A percentile compares a stretch with the other conserved stretches of the same genome.
Conservation (phyloP, 2,888 invertebrate species). For the Parnassius smintheus region DNA sequence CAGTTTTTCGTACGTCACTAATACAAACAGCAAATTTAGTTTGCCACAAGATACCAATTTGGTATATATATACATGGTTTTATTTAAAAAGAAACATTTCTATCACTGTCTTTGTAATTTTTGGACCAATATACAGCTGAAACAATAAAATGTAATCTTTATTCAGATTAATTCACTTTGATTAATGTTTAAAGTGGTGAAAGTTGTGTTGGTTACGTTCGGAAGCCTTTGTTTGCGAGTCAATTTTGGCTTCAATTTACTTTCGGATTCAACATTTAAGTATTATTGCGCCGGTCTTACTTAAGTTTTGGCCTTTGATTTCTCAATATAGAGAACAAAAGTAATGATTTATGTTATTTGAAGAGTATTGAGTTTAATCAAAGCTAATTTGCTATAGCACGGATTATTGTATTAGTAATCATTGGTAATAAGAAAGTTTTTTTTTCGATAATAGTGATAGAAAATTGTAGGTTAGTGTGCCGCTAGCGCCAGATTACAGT, state of each 20-base stretch:
- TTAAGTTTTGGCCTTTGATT: slow-evolving; percentile 16
- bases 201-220: slow-evolving; percentile 40
- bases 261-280: slow-evolving; percentile 47
- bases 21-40: too few species aligned
- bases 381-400: slow-evolving; percentile 12
- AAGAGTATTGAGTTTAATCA: background rate
- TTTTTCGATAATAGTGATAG: slow-evolving; percentile 34
- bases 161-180: slow-evolving; percentile 65
- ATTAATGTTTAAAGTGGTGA: slow-evolving; percentile 64
- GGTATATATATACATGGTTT: too few species aligned
- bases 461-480: slow-evolving; percentile 44
- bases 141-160: slow-evolving; percentile 36
- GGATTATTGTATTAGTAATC: slow-evolving; percentile 4
- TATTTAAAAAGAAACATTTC: background rate
- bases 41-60: too few species aligned
- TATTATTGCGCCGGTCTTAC: slow-evolving; percentile 16
- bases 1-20: too few species aligned
- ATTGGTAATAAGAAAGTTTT: slow-evolving; percentile 32
- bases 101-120: background rate
- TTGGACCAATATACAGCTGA: background rate
- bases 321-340: slow-evolving; percentile 15
- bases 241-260: slow-evolving; percentile 45
- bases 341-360: slow-evolving; percentile 21
- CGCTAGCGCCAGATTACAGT: slow-evolving; percentile 40
- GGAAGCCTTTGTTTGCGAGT: slow-evolving; percentile 49